Base-by-base conservation (phyloP, 2,888 invertebrate species). In the Macrostomum cliftonense region DNA sequence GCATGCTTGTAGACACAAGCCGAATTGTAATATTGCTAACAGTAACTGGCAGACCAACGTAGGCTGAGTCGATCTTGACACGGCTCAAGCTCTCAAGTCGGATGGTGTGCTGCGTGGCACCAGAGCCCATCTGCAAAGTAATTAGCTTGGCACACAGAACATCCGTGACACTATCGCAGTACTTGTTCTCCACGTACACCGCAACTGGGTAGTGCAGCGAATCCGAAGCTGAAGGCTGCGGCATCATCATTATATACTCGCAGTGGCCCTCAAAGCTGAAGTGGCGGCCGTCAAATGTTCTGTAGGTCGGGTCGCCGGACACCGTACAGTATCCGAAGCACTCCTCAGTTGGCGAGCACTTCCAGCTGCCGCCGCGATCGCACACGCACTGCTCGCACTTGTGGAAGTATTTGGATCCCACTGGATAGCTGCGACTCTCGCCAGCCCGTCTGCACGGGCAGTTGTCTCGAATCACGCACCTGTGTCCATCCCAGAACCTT, bases 301-400 rank as follows among this genome's bases (percentile, higher is more conserved):
- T 49, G 46, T 49, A 49, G 38, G 43, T 43, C n/a, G 49, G 49
- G 19, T 49, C 49, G 12, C 52, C 56, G 14, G 52, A 52, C 1
- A 56, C 39, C 38, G 47, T 45, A 37, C 54, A 56, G n/a, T 53
- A 53, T 4, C 56, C 56, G 40, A 42, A 13, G 47, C 56, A 56
- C 39, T 56, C 52, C 11, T 38, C 19, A 12, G 38, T 44, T 16
- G 42, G 38, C 1, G 19, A 45, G 42, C 55, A 56, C 43, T 55
- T 37, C 56, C 56, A 56, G 37, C 43, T 42, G 4, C 54, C 54
- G 12, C 54, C 53, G 12, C 44, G 16, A 12, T 42, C 38, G 47
- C 56, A 56, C 9, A 44, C 39, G 42, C 55, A 56, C 37, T 49
- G 37, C 39, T 53, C 54, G 40, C 56, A 56, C 5, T 42, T 40